A percentile compares a stretch with the other conserved stretches of the same genome.
Evolutionary conservation across 2,888 invertebrate species (phyloP).

Genomic region (Pachliopta kotzebuea): DNA sequence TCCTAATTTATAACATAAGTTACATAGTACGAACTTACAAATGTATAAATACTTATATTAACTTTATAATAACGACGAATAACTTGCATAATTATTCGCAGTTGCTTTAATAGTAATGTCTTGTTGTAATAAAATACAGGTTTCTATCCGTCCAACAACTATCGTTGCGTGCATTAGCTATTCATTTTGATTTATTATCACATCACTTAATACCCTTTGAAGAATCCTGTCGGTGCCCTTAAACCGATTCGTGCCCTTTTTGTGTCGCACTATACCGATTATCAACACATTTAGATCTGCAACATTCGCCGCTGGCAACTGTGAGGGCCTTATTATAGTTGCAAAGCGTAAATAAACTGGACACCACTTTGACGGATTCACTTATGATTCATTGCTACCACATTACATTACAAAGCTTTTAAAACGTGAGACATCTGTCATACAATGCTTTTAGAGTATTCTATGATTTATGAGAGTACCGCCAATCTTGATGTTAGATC

Average conservation of each 20-base stretch:
- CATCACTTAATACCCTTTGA: conserved; percentile 56
- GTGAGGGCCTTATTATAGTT: conserved; percentile 32
- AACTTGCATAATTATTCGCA: too few relatives aligned
- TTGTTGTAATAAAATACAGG: background rate
- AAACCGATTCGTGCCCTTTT: conserved; percentile 55
- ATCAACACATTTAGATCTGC: conserved; percentile 48
- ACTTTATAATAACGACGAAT: too few relatives aligned
- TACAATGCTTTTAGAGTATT: conserved; percentile 29
- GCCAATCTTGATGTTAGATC: conserved; percentile 3
- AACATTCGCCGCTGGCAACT: conserved; percentile 34
- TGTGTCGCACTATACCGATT: conserved; percentile 60
- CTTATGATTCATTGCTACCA: conserved; percentile 30
- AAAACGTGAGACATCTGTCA: conserved; percentile 29
- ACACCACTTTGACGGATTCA: conserved; percentile 26
- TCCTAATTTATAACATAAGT: too few relatives aligned
- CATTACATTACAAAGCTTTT: conserved; percentile 31
- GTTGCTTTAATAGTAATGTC: too few relatives aligned
- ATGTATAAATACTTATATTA: too few relatives aligned
- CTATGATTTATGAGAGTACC: conserved; percentile 22
- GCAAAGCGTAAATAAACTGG: conserved; percentile 30
- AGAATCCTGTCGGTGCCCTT: conserved; percentile 43
- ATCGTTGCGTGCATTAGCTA: conserved; percentile 51
- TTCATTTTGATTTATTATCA: conserved; percentile 77
- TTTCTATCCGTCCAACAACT: background rate
- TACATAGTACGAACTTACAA: too few relatives aligned